Conservation (phyloP, 2,888 invertebrate species). For the Oxyteleia sp. region DNA sequence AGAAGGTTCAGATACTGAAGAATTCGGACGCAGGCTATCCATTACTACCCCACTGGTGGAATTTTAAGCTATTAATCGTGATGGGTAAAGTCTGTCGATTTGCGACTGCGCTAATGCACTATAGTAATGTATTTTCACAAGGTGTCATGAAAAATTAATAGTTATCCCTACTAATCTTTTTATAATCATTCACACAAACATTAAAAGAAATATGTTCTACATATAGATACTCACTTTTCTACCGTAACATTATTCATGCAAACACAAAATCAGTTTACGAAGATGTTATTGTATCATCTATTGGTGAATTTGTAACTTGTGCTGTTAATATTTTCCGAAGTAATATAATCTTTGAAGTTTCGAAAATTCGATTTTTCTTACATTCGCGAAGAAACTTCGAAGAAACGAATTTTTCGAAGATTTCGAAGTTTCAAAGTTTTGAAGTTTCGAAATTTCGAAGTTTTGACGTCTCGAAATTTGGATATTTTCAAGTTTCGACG, state of each 20-base stretch:
- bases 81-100: constrained; percentile 67
- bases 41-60: constrained; percentile 82
- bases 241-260: neutral
- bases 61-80: constrained; percentile 85
- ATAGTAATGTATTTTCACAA: constrained; percentile 57
- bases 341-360: no score
- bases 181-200: neutral
- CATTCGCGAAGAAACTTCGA: no score
- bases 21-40: constrained; percentile 85
- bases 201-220: neutral
- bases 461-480: no score
- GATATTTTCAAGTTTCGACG: no score
- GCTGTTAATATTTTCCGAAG: no score
- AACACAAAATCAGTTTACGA: no score
- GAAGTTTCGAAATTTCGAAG: no score
- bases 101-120: constrained; percentile 70
- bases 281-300: no score
- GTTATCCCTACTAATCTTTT: constrained; percentile 1
- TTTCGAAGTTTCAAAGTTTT: no score
- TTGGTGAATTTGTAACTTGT: no score
- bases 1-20: constrained; percentile 81
- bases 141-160: constrained; percentile 73
- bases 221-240: neutral
- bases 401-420: no score
- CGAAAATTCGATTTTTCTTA: no score